These are phyloP conservation scores for Brachypodius melanocephalos DNA, from an alignment of 2,113 vertebrate species.

Conservation along the genomic window DNA sequence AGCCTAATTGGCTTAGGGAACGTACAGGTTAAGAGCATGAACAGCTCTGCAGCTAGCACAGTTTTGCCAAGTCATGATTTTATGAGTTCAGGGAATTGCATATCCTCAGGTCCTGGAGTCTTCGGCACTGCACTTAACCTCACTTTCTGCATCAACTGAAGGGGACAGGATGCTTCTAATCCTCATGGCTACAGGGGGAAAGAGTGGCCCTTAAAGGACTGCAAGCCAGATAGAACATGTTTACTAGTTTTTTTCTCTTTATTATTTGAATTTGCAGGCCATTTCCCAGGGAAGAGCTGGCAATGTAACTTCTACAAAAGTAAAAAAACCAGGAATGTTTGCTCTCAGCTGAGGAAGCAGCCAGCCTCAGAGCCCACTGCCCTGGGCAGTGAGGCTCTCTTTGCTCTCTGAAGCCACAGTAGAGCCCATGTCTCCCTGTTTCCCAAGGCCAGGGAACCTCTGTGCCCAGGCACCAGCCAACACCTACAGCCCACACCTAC, in stretches of 20 bases:
- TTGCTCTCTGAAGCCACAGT: neutral
- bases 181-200: neutral
- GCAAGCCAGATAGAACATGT: neutral
- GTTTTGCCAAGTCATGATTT: conserved; percentile 43
- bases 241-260: neutral
- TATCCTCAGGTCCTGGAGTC: neutral
- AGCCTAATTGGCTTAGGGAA: conserved; percentile 38
- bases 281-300: neutral
- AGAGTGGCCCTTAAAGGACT: neutral
- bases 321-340: accelerated
- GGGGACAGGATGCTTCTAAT: neutral
- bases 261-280: neutral
- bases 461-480: no score
- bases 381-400: accelerated
- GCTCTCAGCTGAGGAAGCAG: neutral
- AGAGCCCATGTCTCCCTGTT: neutral
- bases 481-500: neutral
- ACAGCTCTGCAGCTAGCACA: neutral
- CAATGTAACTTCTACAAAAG: neutral
- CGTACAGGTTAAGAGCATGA: conserved; percentile 29
- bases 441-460: neutral
- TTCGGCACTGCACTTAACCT: neutral
- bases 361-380: neutral
- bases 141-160: neutral
- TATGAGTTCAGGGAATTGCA: conserved; percentile 3